A percentile compares a stretch with the other conserved stretches of the same genome.
Conservation (phyloP, 2,113 vertebrate species). For the Neotragus moschatus region DNA sequence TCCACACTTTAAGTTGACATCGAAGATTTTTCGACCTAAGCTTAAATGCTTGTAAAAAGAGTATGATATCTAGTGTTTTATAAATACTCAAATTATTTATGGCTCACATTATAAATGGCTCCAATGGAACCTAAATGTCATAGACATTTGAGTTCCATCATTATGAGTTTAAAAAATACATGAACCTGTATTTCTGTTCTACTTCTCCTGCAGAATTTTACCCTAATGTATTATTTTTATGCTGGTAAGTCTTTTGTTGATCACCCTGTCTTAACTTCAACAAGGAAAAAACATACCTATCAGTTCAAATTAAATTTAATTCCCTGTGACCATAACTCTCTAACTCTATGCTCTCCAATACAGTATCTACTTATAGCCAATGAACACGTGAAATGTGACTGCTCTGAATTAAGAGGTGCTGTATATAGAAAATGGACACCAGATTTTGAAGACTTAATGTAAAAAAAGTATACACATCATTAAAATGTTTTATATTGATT, state of each 20-base stretch:
- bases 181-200: background rate
- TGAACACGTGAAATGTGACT: background rate
- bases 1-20: background rate
- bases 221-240: background rate
- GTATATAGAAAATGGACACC: background rate
- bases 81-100: background rate
- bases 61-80: background rate
- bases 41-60: slow-evolving; percentile 6
- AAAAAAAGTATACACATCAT: background rate
- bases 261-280: background rate
- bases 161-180: background rate
- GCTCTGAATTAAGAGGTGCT: background rate
- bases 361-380: background rate
- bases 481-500: background rate
- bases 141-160: background rate
- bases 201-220: background rate
- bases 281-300: background rate
- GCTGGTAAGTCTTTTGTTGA: background rate
- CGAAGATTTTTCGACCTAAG: background rate
- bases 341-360: background rate
- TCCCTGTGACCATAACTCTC: background rate
- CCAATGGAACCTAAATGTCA: background rate
- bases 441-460: background rate
- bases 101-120: background rate
- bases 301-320: background rate